These are phyloP conservation scores for Canis aureus DNA, from an alignment of 2,113 vertebrate species.

Conservation along the genomic window DNA sequence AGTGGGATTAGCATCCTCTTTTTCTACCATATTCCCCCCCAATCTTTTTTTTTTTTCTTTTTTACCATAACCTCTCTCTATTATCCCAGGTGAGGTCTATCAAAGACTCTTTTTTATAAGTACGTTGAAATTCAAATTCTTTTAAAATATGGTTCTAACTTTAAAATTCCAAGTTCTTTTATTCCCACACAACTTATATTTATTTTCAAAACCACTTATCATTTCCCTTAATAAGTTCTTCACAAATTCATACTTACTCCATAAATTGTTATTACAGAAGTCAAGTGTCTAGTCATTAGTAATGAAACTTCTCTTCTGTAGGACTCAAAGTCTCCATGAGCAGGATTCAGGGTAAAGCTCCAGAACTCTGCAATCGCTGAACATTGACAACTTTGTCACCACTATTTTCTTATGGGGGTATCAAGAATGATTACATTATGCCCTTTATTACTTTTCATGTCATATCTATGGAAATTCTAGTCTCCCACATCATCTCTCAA, in stretches of 20 bases:
- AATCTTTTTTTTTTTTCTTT: background rate
- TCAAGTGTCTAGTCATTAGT: background rate
- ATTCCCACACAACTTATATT: background rate
- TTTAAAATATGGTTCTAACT: background rate
- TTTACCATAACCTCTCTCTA: background rate
- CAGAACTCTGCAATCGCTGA: background rate
- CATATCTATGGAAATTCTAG: background rate
- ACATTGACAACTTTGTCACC: background rate
- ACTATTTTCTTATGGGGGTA: background rate
- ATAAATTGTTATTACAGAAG: background rate
- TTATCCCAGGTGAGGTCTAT: background rate
- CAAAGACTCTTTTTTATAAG: background rate
- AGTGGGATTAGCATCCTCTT: background rate
- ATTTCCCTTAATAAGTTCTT: background rate
- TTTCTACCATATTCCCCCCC: background rate
- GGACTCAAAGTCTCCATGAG: background rate
- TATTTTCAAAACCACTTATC: background rate
- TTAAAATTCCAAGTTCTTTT: conserved; percentile 11
- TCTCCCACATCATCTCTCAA: background rate
- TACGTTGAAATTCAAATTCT: background rate
- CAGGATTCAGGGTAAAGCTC: background rate
- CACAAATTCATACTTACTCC: background rate
- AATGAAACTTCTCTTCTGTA: background rate
- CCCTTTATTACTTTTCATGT: background rate
- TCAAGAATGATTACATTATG: background rate